Percentiles rank a stretch among this genome's conserved stretches.
phyloP scores from a whole-genome alignment of 2,113 vertebrate genomes.

The Tragelaphus scriptus region DNA sequence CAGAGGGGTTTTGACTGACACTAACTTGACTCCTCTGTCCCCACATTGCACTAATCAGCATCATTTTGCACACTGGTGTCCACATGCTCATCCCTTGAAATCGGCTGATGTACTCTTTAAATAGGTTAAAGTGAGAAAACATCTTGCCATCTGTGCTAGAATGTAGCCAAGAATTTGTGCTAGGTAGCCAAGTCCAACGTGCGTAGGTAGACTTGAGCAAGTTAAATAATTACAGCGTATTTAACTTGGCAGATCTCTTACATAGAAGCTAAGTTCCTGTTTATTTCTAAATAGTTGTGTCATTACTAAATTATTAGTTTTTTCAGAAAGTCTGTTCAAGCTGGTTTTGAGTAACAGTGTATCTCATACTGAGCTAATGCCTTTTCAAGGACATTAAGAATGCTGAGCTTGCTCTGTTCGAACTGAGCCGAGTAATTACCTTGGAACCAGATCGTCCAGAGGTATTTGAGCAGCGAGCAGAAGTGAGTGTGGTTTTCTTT shows the following conservation, averaged over 20 bases:
- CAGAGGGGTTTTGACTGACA: not conserved
- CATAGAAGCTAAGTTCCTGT: not conserved
- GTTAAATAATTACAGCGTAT: not conserved
- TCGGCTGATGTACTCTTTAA: not conserved
- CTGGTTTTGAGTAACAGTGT: constrained; percentile 16
- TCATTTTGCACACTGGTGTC: not conserved
- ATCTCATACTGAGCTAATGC: constrained; percentile 66
- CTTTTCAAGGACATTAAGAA: constrained; percentile 94
- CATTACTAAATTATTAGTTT: constrained; percentile 12
- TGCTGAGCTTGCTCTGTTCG: constrained; percentile 93
- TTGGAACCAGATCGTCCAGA: constrained; percentile 93
- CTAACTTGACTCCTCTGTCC: not conserved
- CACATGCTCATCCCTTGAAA: not conserved
- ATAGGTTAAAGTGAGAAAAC: not conserved
- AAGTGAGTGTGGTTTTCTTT: constrained; percentile 81
- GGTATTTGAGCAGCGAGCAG: constrained; percentile 96
- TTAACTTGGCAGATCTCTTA: not conserved
- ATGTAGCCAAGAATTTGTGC: not conserved
- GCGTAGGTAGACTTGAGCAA: not conserved
- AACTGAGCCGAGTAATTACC: constrained; percentile 93
- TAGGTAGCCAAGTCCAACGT: not conserved
- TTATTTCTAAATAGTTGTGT: not conserved
- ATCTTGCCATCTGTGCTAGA: not conserved
- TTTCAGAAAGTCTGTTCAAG: constrained; percentile 45
- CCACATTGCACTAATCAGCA: not conserved